These are phyloP conservation scores for Halisarca cf. caerulea DNA, from an alignment of 37 sponge, comb jelly and placozoan species.

Conservation along the genomic window DNA sequence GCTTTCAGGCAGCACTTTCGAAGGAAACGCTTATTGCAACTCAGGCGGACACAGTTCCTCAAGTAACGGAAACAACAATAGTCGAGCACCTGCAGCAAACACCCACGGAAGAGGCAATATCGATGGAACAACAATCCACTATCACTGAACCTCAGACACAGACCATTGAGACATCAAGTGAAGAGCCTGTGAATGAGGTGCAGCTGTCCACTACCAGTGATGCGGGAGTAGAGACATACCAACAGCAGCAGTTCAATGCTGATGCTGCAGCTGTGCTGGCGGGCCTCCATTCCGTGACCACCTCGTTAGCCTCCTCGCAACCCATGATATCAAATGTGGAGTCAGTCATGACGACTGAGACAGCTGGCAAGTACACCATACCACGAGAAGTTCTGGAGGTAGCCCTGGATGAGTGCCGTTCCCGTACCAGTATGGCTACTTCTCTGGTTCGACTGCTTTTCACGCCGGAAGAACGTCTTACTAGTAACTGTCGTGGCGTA, in stretches of 20 bases:
- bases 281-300: constrained; percentile 9
- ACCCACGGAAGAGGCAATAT: background rate
- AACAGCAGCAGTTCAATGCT: constrained; percentile 1
- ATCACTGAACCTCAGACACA: background rate
- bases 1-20: background rate
- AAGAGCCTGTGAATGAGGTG: constrained; percentile 26
- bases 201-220: constrained; percentile 12
- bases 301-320: background rate
- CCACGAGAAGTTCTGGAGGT: constrained; percentile 21
- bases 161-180: constrained; percentile 21
- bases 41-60: background rate
- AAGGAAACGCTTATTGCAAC: background rate
- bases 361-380: background rate
- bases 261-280: constrained; percentile 32
- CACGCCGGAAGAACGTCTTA: background rate
- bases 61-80: background rate
- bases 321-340: constrained; percentile 10
- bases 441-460: constrained; percentile 13
- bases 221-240: background rate
- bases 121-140: background rate
- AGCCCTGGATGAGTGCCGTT: constrained; percentile 21
- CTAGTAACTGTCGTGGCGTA: constrained; percentile 19
- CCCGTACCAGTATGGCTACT: constrained; percentile 19
- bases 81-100: constrained; percentile 21
- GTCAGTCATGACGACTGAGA: constrained; percentile 13